Conservation (phyloP, 2,888 invertebrate genomes). For the Drosophila pseudotalamancana region DNA sequence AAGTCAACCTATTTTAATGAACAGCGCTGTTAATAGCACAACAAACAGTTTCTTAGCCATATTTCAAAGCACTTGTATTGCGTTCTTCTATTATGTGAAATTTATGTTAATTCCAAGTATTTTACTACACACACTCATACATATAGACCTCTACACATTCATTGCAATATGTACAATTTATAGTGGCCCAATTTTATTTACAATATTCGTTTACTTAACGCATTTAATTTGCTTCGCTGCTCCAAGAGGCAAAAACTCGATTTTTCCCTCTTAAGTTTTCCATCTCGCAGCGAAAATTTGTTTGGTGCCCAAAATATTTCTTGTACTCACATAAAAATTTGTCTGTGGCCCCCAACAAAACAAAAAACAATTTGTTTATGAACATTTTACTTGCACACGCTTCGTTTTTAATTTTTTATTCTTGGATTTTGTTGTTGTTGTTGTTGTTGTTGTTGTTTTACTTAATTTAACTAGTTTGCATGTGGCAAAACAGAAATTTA, state of each 20-base stretch:
- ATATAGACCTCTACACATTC: conserved; percentile 6
- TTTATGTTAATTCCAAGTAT: conserved; percentile 29
- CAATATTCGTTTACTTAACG: conserved; percentile 59
- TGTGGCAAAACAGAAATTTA: conserved; percentile 57
- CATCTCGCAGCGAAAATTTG: conserved; percentile 28
- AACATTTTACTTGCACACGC: conserved; percentile 60
- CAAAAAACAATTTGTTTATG: conserved; percentile 55
- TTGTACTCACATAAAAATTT: too few species aligned
- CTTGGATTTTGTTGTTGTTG: neutral
- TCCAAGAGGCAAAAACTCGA: conserved; percentile 26
- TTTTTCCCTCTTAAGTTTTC: conserved; percentile 18
- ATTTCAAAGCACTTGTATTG: neutral
- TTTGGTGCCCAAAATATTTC: conserved; percentile 11
- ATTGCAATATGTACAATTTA: conserved; percentile 48
- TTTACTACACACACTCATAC: conserved; percentile 6
- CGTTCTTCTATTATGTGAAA: conserved; percentile 27
- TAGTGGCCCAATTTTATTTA: conserved; percentile 55
- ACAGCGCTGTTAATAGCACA: neutral
- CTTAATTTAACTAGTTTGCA: conserved; percentile 46
- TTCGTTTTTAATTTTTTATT: conserved; percentile 47
- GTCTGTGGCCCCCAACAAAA: conserved; percentile 23
- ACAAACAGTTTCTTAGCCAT: neutral
- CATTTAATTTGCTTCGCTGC: conserved; percentile 57
- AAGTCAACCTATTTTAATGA: neutral
- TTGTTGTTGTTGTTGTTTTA: conserved; percentile 1